Evolutionary conservation across 92 coral and sea anemone species (phyloP).

Genomic region (Isaurus tuberculatus): DNA sequence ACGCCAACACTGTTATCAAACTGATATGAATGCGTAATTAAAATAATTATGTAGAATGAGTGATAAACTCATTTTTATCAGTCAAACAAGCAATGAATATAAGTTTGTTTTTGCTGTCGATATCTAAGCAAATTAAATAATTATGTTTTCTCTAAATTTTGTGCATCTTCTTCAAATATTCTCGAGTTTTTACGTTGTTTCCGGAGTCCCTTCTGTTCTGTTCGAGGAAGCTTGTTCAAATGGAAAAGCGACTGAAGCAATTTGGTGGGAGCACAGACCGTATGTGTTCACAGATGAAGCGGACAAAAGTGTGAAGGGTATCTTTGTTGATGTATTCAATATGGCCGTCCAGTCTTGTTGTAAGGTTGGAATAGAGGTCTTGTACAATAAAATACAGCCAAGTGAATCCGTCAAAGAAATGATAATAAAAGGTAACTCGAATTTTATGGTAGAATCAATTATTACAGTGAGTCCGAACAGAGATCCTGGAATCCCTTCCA

Average conservation of each 20-base stretch:
- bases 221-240: constrained; percentile 60
- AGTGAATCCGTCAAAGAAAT: constrained; percentile 27
- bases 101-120: background rate
- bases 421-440: constrained; percentile 12
- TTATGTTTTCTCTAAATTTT: background rate
- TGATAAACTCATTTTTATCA: background rate
- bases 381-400: background rate
- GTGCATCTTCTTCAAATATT: background rate
- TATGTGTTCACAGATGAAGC: constrained; percentile 53
- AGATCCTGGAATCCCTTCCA: background rate
- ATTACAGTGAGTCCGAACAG: no score
- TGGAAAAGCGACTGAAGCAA: constrained; percentile 51
- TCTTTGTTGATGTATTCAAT: constrained; percentile 75
- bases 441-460: background rate
- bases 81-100: background rate
- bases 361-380: constrained; percentile 41
- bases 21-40: background rate
- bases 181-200: constrained; percentile 7
- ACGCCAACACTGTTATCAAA: background rate
- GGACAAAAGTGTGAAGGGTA: constrained; percentile 50
- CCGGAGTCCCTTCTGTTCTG: constrained; percentile 8
- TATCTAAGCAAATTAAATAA: background rate
- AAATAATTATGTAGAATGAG: background rate
- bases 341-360: constrained; percentile 69
- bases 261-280: constrained; percentile 78